Evolutionary conservation across 2,888 invertebrate species (phyloP), one percentile per base, ranked within the genome.

Genomic region (Agrochola lota): DNA sequence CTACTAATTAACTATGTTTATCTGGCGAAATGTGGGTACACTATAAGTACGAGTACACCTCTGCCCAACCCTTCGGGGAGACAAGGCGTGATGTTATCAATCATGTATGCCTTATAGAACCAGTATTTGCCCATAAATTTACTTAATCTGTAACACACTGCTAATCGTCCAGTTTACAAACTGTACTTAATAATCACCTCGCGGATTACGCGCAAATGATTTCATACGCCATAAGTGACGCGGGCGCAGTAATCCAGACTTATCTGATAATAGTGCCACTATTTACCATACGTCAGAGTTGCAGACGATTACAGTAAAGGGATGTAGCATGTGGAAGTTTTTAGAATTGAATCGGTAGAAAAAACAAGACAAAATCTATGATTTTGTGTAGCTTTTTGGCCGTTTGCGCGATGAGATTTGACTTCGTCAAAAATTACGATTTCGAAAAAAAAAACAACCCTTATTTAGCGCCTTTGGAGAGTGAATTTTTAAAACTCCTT

Each of bases 281-380:
- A 83, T 89, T 85, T 90, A 88, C 82, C 85, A 89, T 90, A 89
- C 85, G 90, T 90, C 90, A 81, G 81, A 84, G 79, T 30, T 79
- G 81, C 71, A 86, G 84, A 74, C 74, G 87, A 90, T 90, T 88
- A 87, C 77, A 62, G 84, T 74, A 74, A 87, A 69, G 81, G 71
- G 85, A 88, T 70, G 62, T 85, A 78, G 78, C 40, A 7, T 70
- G 46, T 26, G 26, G 49, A 64, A 74, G 8, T 20, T 43, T 55
- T 55, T 70, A 84, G 84, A 83, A 40, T 12, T 40, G 68, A 17
- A 40, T 23, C 15, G 1, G n/a, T 35, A 3, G 0, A 46, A 26
- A 63, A 70, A 40, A 12, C 17, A 67, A 35, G 20, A 15, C 12
- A 17, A 71, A 43, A 43, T 26, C 1, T 12, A 20, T 15, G 43